Conservation (phyloP, 2,113 vertebrate genomes). For the Chauna torquata region DNA sequence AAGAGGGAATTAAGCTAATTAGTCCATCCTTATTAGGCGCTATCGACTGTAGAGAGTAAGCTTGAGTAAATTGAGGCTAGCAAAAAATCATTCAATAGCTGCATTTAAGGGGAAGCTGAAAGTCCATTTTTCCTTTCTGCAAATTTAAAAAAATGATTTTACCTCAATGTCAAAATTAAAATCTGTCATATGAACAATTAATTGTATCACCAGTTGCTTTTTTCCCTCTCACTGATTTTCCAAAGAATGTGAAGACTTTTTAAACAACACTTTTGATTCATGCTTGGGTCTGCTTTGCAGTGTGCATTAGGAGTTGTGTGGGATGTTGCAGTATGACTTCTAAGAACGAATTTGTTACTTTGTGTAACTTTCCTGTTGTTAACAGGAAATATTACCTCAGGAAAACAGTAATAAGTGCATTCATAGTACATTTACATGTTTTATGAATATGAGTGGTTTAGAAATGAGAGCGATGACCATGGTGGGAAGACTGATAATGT, state of each 20-base stretch:
- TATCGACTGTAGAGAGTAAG: slow-evolving; percentile 20
- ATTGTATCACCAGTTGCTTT: neutral
- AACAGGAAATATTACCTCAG: neutral
- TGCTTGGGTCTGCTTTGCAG: neutral
- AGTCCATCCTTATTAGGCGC: slow-evolving; percentile 44
- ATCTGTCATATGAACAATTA: neutral
- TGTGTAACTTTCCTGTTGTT: neutral
- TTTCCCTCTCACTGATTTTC: neutral
- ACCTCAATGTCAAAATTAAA: neutral
- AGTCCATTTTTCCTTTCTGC: neutral
- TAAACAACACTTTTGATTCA: neutral
- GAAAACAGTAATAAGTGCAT: neutral
- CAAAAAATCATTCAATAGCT: neutral
- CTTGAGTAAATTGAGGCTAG: slow-evolving; percentile 23
- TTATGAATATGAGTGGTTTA: neutral
- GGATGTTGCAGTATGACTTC: neutral
- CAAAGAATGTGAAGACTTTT: neutral
- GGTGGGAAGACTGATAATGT: neutral
- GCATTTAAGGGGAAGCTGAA: neutral
- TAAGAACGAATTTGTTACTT: neutral
- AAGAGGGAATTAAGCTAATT: slow-evolving; percentile 62
- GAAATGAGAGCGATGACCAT: neutral
- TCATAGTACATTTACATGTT: neutral
- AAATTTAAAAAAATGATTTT: slow-evolving; percentile 5
- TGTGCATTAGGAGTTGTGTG: rapidly evolving